phyloP scores from a whole-genome alignment of 2,888 invertebrate genomes.

The Lordiphosa fenestrarum region DNA sequence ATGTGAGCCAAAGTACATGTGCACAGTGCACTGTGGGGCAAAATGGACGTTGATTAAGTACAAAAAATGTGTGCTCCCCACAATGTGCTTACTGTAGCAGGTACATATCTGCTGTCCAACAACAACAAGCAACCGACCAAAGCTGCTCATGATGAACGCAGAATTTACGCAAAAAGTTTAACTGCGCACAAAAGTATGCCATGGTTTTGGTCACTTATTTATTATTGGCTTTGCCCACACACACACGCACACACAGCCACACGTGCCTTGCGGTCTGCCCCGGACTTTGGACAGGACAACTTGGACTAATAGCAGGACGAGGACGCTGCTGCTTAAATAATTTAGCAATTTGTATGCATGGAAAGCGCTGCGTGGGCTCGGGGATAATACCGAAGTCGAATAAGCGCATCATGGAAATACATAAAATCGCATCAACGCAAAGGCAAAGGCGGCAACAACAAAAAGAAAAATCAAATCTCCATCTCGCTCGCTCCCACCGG shows the following conservation, averaged over 20 bases:
- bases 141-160: conserved; percentile 40
- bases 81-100: no score
- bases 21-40: conserved; percentile 25
- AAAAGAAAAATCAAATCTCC: conserved; percentile 5
- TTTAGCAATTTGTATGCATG: conserved; percentile 74
- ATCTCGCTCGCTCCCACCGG: background rate
- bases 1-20: conserved; percentile 25
- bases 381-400: conserved; percentile 66
- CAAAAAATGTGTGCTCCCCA: background rate
- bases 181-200: conserved; percentile 61
- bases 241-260: conserved; percentile 24
- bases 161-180: conserved; percentile 65
- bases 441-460: conserved; percentile 14
- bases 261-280: conserved; percentile 43
- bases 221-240: conserved; percentile 56
- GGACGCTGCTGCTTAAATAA: conserved; percentile 62
- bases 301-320: conserved; percentile 40
- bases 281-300: conserved; percentile 43
- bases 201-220: conserved; percentile 66
- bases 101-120: conserved; percentile 1
- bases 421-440: conserved; percentile 68
- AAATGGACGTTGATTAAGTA: conserved; percentile 14
- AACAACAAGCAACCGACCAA: conserved; percentile 17
- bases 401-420: conserved; percentile 70
- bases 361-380: conserved; percentile 60